Evolutionary conservation across 2,113 vertebrate species (phyloP), one percentile per base, ranked within the genome.

Genomic region (Psephotus haematonotus): DNA sequence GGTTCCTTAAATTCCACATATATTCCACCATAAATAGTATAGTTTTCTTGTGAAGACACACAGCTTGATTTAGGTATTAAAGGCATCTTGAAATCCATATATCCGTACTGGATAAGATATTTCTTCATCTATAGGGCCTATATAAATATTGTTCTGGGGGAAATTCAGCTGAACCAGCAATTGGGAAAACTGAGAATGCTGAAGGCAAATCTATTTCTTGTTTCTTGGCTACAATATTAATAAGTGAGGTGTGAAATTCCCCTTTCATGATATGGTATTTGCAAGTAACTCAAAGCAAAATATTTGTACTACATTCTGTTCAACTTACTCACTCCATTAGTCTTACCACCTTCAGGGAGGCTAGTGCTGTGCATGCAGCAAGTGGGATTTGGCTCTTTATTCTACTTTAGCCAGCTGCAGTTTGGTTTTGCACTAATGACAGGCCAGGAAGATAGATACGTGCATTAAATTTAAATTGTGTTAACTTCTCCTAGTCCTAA

Each of bases 121-220:
- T 96, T 97, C 47, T 95, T 96, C 86, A 92, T 94, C n/a, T 84
- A 87, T 80, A 95, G 57, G 74, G 63, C 71, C 92, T 96, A 94
- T 85, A 93, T 96, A 98, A 98, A 97, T 96, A 95, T 69, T 92
- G 70, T 96, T 96, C 92, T 83, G 90, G 33, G 77, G 92, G 77
- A 39, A 62, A 94, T 88, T 96, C 72, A 94, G 93, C 89, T 97
- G 96, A 97, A 97, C 81, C 78, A 96, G 95, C 88, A 96, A 86
- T 37, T 88, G 68, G 88, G 95, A 92, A 91, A 97, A 94, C 52
- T 35, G 85, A 97, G 47, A 89, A 52, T 11, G 23, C 75, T 91
- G 83, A 95, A 95, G 78, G 50, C 46, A 94, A 78, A 90, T 20
- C 52, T 88, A 86, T 82, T 97, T 96, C 64, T 88, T 95, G 60